Percentiles rank a stretch among this genome's conserved stretches.
Conservation (phyloP, 2,797 vertebrate genomes). For the Orestias chungarensis region DNA sequence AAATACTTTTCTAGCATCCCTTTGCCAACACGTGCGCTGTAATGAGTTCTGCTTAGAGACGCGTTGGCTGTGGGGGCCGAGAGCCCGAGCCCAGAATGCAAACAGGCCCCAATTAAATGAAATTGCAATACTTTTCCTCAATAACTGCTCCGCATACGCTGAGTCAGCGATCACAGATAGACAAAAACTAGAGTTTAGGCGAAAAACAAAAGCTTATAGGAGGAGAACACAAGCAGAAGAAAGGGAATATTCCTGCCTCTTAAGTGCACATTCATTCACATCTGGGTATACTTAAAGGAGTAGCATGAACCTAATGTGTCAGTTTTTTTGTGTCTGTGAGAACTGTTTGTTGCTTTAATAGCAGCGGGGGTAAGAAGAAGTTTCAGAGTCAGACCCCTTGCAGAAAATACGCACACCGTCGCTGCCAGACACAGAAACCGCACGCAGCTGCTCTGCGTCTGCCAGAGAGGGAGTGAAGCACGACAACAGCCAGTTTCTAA, state of each 20-base stretch:
- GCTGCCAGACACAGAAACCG: conserved; percentile 74
- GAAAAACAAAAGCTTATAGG: conserved; percentile 25
- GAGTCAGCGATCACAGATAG: conserved; percentile 63
- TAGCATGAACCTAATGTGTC: conserved; percentile 58
- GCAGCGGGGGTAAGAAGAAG: conserved; percentile 56
- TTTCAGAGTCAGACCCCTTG: conserved; percentile 41
- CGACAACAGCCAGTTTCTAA: conserved; percentile 28
- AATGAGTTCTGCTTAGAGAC: conserved; percentile 45
- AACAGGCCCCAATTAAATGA: conserved; percentile 68
- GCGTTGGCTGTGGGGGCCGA: conserved; percentile 51
- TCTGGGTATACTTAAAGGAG: conserved; percentile 79
- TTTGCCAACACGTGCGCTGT: conserved; percentile 38
- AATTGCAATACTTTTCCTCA: conserved; percentile 65
- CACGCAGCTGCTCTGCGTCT: conserved; percentile 71
- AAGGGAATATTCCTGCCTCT: conserved; percentile 30
- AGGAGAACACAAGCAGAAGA: conserved; percentile 37
- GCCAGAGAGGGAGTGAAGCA: conserved; percentile 45
- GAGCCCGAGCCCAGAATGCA: conserved; percentile 66
- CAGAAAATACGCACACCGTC: conserved; percentile 22
- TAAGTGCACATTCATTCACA: conserved; percentile 52
- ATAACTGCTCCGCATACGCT: conserved; percentile 68
- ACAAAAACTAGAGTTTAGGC: conserved; percentile 38
- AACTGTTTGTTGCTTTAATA: conserved; percentile 71
- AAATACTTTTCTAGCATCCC: conserved; percentile 29
- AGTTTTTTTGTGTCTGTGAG: conserved; percentile 44